Base-by-base conservation (phyloP, 2,113 vertebrate genomes). In the Leptobrachium leishanense region DNA sequence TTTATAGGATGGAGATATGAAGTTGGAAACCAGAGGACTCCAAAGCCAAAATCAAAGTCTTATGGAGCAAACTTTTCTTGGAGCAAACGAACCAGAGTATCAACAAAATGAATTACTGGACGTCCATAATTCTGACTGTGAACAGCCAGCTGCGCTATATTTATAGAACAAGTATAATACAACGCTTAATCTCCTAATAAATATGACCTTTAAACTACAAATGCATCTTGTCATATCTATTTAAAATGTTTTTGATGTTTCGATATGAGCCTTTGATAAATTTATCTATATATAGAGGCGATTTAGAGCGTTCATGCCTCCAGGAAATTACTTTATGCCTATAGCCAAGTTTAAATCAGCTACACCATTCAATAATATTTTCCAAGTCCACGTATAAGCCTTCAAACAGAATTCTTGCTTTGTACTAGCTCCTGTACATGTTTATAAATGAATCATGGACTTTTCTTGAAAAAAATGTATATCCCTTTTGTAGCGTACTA, bases 21-120 rank as follows among this genome's bases (percentile, higher is more conserved):
- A 0, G 46, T 98, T 82, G 94, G 96, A 71, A 96, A 99, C 87
- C 95, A 88, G 89, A 95, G 88, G 87, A 90, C 84, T 86, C 90
- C 95, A 50, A 97, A 96, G 90, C 96, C 95, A 77, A 95, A 95
- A 89, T 95, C 92, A 85, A 99, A 98, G 88, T 99, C 97, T 85
- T 99, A 99, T 0, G 97, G 95, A 20, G 94, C 95, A 83, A 99
- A 99, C 93, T 99, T 97, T 93, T 98, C 97, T 86, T 99, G 97
- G 97, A 91, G 97, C 91, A 99, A 95, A 92, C 96, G 98, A 90
- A 98, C 95, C 84, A 92, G 96, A 86, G 95, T 97, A 82, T 96
- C 97, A 64, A 95, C 95, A 81, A 99, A 99, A 91, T 99, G 95
- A 92, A 88, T 87, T 91, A 88, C 85, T 86, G 77, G 76, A 88